phyloP scores from a whole-genome alignment of 1,140 invertebrate genomes.

The Anagrus nilaparvatae region DNA sequence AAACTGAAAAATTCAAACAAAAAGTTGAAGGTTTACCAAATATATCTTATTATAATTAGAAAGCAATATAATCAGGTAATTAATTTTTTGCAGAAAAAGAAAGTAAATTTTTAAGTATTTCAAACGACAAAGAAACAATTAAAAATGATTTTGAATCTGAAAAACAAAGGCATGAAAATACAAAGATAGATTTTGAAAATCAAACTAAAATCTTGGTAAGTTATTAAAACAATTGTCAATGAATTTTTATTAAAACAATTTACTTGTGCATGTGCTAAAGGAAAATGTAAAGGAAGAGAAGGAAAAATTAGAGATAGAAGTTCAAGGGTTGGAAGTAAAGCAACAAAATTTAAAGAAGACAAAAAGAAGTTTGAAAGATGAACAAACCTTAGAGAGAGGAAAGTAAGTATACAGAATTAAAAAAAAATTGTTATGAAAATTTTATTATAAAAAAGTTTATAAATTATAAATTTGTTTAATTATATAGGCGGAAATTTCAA shows the following conservation, averaged over 20 bases:
- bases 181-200: slow-evolving; percentile 5
- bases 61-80: background rate
- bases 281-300: slow-evolving; percentile 13
- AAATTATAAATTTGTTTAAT: slow-evolving; percentile 1
- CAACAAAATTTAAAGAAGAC: slow-evolving; percentile 13
- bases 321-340: slow-evolving; percentile 14
- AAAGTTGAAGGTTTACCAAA: slow-evolving; percentile 10
- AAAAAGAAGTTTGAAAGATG: slow-evolving; percentile 17
- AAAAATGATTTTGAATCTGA: slow-evolving; percentile 10
- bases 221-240: background rate
- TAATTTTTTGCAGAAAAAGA: slow-evolving; percentile 9
- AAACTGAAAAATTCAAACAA: slow-evolving; percentile 6
- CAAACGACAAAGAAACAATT: slow-evolving; percentile 6
- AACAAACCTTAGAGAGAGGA: slow-evolving; percentile 18
- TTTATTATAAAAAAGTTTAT: background rate
- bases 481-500: slow-evolving; percentile 16
- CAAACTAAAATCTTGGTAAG: slow-evolving; percentile 3
- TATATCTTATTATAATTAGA: background rate
- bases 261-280: slow-evolving; percentile 6
- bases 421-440: background rate
- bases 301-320: slow-evolving; percentile 11
- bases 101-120: slow-evolving; percentile 2
- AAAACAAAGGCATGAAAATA: slow-evolving; percentile 8
- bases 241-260: too few relatives aligned
- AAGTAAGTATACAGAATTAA: slow-evolving; percentile 15